phyloP scores from a whole-genome alignment of 2,113 vertebrate species.

The Cololabis saira region DNA sequence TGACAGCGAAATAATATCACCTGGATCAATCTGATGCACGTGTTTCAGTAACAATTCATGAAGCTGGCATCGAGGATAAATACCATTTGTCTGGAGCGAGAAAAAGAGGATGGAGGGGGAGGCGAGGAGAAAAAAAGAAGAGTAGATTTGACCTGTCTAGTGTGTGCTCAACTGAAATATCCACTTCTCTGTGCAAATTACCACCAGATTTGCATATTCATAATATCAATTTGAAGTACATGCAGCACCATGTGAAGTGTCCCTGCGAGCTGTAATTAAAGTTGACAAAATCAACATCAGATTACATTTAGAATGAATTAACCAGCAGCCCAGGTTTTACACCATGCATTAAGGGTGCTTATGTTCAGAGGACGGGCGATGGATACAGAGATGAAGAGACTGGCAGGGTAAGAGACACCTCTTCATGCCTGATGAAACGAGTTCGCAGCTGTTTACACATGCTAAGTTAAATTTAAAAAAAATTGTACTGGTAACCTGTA shows the following conservation, averaged over 20 bases:
- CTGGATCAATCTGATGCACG: conserved; percentile 12
- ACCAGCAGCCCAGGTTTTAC: conserved; percentile 87
- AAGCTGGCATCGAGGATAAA: conserved; percentile 87
- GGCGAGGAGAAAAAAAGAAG: conserved; percentile 23
- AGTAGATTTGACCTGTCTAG: conserved; percentile 93
- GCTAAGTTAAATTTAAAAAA: conserved; percentile 27
- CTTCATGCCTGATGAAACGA: conserved; percentile 85
- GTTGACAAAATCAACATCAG: conserved; percentile 99
- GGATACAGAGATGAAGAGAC: conserved; percentile 18
- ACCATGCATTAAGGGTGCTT: conserved; percentile 88
- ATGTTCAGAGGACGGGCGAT: conserved; percentile 51
- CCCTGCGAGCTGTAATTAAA: conserved; percentile 99
- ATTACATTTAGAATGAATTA: conserved; percentile 98
- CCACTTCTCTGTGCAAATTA: conserved; percentile 95
- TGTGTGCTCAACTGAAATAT: conserved; percentile 96
- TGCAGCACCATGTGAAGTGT: conserved; percentile 95
- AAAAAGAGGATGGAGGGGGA: conserved; percentile 70
- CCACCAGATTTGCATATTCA: conserved; percentile 96
- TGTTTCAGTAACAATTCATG: conserved; percentile 81
- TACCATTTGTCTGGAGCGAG: conserved; percentile 89
- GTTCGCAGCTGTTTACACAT: conserved; percentile 63
- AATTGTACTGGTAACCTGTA: conserved; percentile 32
- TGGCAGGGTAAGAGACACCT: conserved; percentile 17
- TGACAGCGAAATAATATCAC: conserved; percentile 46
- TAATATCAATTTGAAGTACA: conserved; percentile 98